Conservation (phyloP, 2,888 invertebrate genomes). For the Amphipyra tragopoginis region DNA sequence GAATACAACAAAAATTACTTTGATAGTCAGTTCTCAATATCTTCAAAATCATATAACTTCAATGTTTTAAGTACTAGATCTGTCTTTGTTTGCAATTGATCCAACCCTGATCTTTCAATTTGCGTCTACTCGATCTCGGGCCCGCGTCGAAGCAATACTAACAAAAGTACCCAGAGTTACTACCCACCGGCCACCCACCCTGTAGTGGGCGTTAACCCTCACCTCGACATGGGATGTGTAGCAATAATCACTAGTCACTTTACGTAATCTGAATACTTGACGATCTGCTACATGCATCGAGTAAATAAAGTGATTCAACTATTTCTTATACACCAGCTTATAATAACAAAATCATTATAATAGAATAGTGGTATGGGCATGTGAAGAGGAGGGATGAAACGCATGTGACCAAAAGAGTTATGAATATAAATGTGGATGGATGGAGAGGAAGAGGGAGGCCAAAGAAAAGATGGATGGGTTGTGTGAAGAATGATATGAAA, state of each 20-base stretch:
- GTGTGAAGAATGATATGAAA: no score
- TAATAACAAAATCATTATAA: no score
- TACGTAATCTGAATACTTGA: constrained; percentile 56
- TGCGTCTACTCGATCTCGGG: constrained; percentile 22
- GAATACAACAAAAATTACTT: no score
- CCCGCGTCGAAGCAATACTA: constrained; percentile 26
- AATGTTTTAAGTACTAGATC: background rate
- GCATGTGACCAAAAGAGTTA: no score
- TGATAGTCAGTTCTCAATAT: no score
- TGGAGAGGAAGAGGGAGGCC: no score
- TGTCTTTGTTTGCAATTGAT: background rate
- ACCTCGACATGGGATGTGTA: constrained; percentile 51
- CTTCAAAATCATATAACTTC: background rate
- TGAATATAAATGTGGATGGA: no score
- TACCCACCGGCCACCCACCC: constrained; percentile 10
- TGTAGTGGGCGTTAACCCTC: constrained; percentile 41
- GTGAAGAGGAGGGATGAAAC: no score
- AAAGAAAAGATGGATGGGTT: no score
- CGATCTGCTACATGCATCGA: constrained; percentile 20
- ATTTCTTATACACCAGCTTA: no score
- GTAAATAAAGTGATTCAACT: constrained; percentile 1
- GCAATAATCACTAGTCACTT: constrained; percentile 60
- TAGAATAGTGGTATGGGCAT: no score
- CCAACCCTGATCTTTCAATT: constrained; percentile 18
- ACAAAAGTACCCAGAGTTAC: constrained; percentile 22